These are phyloP conservation scores for Falcunculus frontatus DNA, from an alignment of 2,113 vertebrate species.

Conservation along the genomic window DNA sequence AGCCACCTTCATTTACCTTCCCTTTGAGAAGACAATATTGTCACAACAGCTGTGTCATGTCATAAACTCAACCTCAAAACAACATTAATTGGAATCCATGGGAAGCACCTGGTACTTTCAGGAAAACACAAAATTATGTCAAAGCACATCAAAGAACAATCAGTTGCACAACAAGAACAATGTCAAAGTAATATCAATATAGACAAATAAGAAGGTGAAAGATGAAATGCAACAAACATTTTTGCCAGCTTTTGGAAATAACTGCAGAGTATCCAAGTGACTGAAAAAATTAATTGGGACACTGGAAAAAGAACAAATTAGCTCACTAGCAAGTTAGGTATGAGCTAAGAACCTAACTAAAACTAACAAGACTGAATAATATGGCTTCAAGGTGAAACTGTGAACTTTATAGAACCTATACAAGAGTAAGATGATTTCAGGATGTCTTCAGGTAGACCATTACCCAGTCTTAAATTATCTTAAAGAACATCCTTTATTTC, in stretches of 20 bases:
- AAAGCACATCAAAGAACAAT: neutral
- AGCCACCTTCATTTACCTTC: neutral
- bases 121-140: neutral
- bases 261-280: neutral
- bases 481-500: neutral
- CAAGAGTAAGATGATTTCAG: neutral
- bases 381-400: neutral
- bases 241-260: neutral
- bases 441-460: neutral
- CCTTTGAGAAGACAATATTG: neutral
- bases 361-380: neutral
- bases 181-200: neutral
- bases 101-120: neutral
- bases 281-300: neutral
- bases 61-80: neutral
- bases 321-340: neutral
- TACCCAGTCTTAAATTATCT: neutral
- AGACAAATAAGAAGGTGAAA: neutral
- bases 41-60: neutral
- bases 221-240: neutral
- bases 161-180: neutral
- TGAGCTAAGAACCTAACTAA: neutral
- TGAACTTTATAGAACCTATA: neutral
- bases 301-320: neutral
- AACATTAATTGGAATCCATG: neutral